These are phyloP conservation scores for Blastomussa wellsi DNA, from an alignment of 92 coral and sea anemone species.

Conservation along the genomic window DNA sequence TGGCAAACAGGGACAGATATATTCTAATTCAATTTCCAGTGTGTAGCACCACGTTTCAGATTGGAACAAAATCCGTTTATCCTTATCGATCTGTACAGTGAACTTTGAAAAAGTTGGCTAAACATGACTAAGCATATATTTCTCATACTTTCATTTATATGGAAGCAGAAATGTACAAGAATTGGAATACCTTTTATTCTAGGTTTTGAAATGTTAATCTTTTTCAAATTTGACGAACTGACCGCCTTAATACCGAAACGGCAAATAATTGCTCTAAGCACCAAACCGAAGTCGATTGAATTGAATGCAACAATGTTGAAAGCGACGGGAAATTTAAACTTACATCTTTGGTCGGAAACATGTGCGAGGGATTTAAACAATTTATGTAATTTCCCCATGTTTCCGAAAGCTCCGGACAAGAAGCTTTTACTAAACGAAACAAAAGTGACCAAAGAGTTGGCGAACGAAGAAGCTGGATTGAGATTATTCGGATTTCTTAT, in stretches of 20 bases:
- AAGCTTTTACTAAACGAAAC: not conserved
- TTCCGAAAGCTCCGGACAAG: slow-evolving; percentile 60
- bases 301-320: not conserved
- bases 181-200: not conserved
- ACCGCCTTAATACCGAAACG: not conserved
- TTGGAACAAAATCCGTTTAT: not conserved
- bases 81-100: no score
- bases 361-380: slow-evolving; percentile 24
- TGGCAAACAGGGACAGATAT: no score
- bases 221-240: not conserved
- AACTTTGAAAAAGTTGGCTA: not conserved
- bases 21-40: not conserved
- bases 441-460: not conserved
- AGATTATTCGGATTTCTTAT: slow-evolving; percentile 51
- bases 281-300: no score
- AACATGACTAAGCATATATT: not conserved
- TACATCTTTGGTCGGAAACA: slow-evolving; percentile 45
- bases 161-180: not conserved
- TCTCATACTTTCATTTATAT: not conserved
- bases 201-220: not conserved
- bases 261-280: not conserved
- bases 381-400: slow-evolving; percentile 58
- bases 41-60: not conserved
- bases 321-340: slow-evolving; percentile 12
- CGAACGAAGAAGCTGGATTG: not conserved